phyloP scores from a whole-genome alignment of 2,797 vertebrate genomes.

The Dicrostonyx torquatus region DNA sequence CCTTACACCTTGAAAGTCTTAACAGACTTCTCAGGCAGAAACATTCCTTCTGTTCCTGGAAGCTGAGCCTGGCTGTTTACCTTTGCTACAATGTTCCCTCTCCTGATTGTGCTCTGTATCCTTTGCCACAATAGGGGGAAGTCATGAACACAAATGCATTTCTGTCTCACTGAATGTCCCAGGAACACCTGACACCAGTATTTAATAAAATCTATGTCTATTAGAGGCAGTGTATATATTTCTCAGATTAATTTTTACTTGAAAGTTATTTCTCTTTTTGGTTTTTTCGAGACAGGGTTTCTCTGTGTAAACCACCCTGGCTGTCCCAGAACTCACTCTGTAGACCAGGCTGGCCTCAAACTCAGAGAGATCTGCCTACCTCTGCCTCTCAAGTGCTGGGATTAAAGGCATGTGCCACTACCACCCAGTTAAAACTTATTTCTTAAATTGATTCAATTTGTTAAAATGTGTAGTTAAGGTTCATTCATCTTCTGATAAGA shows the following conservation, averaged over 20 bases:
- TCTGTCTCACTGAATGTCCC: background rate
- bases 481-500: constrained; percentile 29
- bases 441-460: background rate
- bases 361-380: background rate
- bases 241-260: constrained; percentile 35
- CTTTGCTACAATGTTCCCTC: background rate
- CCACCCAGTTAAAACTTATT: background rate
- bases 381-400: background rate
- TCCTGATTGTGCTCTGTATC: background rate
- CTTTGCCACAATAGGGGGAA: background rate
- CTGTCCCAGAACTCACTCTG: background rate
- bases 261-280: background rate
- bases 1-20: background rate
- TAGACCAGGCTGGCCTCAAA: background rate
- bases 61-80: background rate
- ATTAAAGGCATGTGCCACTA: background rate
- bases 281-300: background rate
- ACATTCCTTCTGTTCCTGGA: background rate
- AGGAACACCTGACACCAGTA: background rate
- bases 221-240: background rate
- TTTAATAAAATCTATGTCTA: background rate
- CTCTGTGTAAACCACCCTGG: background rate
- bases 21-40: background rate
- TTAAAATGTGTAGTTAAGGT: constrained; percentile 8
- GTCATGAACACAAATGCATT: background rate